Evolutionary conservation across 2,888 invertebrate genomes (phyloP).

Genomic region (Drosophila recens): DNA sequence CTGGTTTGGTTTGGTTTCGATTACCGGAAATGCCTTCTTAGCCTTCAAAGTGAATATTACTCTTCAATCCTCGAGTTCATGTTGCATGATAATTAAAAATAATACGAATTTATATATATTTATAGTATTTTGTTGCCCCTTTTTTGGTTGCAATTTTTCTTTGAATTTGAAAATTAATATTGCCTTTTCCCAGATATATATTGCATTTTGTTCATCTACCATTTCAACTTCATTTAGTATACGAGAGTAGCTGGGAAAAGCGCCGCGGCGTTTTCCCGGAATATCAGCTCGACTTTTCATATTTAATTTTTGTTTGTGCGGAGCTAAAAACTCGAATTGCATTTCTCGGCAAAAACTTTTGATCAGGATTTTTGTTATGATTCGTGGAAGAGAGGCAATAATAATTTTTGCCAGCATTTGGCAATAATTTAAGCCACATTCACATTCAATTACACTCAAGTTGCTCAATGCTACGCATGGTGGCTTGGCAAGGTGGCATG

Average conservation of each 20-base stretch:
- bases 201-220: background rate
- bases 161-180: background rate
- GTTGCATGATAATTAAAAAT: slow-evolving; percentile 5
- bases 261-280: background rate
- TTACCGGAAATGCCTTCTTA: slow-evolving; percentile 14
- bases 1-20: background rate
- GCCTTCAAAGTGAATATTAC: background rate
- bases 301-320: background rate
- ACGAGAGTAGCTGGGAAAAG: no score
- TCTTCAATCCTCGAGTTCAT: background rate
- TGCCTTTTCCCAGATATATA: background rate
- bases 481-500: slow-evolving; percentile 1
- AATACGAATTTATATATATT: background rate
- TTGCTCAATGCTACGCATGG: no score
- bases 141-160: no score
- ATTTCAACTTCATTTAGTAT: background rate
- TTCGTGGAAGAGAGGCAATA: slow-evolving; percentile 2
- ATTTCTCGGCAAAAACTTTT: slow-evolving; percentile 1
- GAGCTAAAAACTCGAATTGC: slow-evolving; percentile 3
- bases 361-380: slow-evolving; percentile 11
- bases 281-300: background rate
- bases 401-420: background rate
- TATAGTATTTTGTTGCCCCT: background rate
- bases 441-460: slow-evolving; percentile 22
- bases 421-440: slow-evolving; percentile 3